A percentile compares a stretch with the other conserved stretches of the same genome.
Conservation (phyloP, 2,113 vertebrate species). For the Chionis minor region DNA sequence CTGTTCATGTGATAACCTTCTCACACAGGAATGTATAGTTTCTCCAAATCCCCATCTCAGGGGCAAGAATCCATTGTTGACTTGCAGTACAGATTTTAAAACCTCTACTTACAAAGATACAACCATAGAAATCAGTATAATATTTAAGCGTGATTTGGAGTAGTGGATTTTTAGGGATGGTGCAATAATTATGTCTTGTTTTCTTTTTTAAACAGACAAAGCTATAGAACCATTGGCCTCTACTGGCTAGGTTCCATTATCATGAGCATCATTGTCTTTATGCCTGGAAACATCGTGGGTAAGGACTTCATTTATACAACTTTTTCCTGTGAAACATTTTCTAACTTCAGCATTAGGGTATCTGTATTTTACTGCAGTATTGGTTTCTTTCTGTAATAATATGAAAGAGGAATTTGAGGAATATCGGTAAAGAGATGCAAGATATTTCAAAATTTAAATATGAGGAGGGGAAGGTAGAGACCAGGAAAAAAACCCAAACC, state of each 20-base stretch:
- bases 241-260: constrained; percentile 94
- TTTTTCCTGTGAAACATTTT: background rate
- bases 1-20: background rate
- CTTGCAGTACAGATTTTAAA: background rate
- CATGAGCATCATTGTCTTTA: constrained; percentile 89
- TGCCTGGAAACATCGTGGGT: constrained; percentile 94
- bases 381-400: background rate
- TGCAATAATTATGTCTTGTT: background rate
- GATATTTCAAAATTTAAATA: background rate
- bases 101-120: background rate
- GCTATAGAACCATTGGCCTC: constrained; percentile 88
- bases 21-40: background rate
- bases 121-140: background rate
- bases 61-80: background rate
- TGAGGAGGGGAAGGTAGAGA: background rate
- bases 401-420: background rate
- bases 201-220: constrained; percentile 80
- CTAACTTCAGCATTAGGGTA: background rate
- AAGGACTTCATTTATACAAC: constrained; percentile 62
- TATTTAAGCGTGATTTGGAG: background rate
- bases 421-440: background rate
- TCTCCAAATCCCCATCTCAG: background rate
- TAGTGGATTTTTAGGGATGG: background rate
- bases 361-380: background rate
- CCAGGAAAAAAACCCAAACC: rapidly evolving